Evolutionary conservation across 92 coral and sea anemone genomes (phyloP), one percentile per base, ranked within the genome.

Genomic region (Bergia puertoricense): DNA sequence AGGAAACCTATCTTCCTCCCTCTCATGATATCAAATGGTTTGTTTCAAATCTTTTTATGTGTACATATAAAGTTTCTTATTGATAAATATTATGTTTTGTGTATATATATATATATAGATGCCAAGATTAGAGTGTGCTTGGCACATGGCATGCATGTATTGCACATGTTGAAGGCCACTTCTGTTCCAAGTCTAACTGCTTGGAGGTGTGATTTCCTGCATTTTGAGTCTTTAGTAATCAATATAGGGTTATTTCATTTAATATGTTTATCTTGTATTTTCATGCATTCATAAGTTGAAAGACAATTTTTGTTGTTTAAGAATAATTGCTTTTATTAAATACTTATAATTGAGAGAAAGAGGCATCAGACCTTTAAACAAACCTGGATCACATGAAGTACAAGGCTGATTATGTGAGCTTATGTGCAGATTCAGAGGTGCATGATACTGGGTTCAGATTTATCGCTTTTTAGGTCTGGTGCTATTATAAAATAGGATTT

Each of bases 261-360:
- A 30, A 46, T 67, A 48, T 85, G 77, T 85, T 85, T 85, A 85
- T 85, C 13, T 50, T 74, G 48, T 62, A 85, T 14, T 62, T 62
- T 8, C 4, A 16, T 23, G 7, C 7, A 62, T 3, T 3, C 16
- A 2, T 16, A 16, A 16, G 13, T 15, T 62, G 30, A 62, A 62
- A 62, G n/a, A 46, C 51, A 46, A 46, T 46, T 46, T 46, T 7
- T 0, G 6, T 46, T 46, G 51, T 46, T 46, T 30, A 30, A 30
- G 30, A 30, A 30, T 30, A 30, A 30, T 30, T 30, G 30, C 30
- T 30, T 30, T 30, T 30, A 30, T 30, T 30, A 30, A 30, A 30
- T 30, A 30, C 30, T 30, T 30, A 30, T 30, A 30, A 30, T 30
- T 30, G 30, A 30, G 30, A 30, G 30, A 30, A 30, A 30, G 30